A percentile compares a stretch with the other conserved stretches of the same genome.
Evolutionary conservation across 2,888 invertebrate genomes (phyloP).

Genomic region (Achlya flavicornis): DNA sequence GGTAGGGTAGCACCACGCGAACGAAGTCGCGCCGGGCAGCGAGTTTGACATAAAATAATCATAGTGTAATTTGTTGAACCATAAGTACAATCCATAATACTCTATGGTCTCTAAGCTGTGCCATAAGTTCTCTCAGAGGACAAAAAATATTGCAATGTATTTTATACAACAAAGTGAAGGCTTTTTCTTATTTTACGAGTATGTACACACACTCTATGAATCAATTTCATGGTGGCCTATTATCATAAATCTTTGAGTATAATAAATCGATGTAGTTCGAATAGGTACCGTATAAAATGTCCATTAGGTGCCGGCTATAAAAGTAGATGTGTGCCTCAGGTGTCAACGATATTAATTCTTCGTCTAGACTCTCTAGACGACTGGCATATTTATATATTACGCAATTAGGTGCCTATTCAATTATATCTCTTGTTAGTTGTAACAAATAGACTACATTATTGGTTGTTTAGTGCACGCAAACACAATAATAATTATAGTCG

Average conservation of each 20-base stretch:
- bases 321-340: not conserved
- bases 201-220: not conserved
- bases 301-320: conserved; percentile 6
- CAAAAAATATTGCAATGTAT: no score
- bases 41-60: no score
- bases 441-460: not conserved
- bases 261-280: conserved; percentile 5
- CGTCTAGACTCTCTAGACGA: conserved; percentile 6
- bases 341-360: conserved; percentile 6
- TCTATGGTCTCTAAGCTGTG: no score
- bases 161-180: not conserved
- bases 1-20: no score
- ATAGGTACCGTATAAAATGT: conserved; percentile 6
- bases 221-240: conserved; percentile 6
- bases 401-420: not conserved
- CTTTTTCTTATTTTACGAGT: not conserved
- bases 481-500: not conserved
- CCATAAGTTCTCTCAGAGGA: no score
- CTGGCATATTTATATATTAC: conserved; percentile 9
- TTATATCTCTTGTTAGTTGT: not conserved
- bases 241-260: conserved; percentile 6
- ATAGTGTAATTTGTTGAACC: no score
- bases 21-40: no score
- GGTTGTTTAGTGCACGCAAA: not conserved
- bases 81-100: no score